A percentile compares a stretch with the other conserved stretches of the same genome.
Evolutionary conservation across 2,888 invertebrate genomes (phyloP).

Genomic region (Magallana nippona): DNA sequence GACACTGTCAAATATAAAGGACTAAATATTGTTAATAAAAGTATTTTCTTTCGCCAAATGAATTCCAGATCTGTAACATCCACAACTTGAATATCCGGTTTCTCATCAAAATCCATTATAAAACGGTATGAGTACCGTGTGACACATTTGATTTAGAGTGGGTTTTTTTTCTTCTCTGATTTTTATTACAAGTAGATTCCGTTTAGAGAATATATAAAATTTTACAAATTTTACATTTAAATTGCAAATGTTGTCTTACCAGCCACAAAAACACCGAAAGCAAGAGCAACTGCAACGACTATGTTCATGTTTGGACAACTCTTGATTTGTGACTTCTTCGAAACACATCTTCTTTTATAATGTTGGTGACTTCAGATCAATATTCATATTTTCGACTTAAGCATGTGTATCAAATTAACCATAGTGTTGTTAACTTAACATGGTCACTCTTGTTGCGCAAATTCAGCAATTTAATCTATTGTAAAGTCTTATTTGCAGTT

Average conservation of each 20-base stretch:
- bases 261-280: not conserved
- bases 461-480: no score
- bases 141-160: no score
- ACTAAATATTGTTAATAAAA: no score
- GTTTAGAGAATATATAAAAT: no score
- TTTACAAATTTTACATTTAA: not conserved
- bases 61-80: not conserved
- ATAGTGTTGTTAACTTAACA: not conserved
- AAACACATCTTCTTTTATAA: not conserved
- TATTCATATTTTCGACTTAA: no score
- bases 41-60: no score
- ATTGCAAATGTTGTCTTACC: not conserved
- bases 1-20: not conserved
- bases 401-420: not conserved
- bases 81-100: not conserved
- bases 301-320: not conserved
- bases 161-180: no score
- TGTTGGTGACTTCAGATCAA: not conserved
- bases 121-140: no score
- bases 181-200: no score
- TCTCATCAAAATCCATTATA: no score
- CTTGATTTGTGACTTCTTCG: not conserved
- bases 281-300: not conserved
- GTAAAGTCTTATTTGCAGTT: no score
- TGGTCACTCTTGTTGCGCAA: no score